Base-by-base conservation (phyloP, 2,888 invertebrate species). In the Aquatica leii region DNA sequence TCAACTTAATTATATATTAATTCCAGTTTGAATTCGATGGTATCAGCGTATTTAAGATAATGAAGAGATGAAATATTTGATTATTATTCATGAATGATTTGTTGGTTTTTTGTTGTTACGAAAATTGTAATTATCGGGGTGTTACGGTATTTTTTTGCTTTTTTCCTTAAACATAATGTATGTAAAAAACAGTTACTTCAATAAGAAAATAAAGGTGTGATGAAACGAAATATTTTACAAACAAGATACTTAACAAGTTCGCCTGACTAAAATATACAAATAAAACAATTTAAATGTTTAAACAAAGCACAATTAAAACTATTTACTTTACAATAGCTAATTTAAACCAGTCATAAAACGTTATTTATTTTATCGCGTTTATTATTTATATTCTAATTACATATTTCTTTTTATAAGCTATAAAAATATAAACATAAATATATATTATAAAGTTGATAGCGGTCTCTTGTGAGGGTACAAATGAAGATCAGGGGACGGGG, bases 381-480 rank as follows among this genome's bases (percentile, higher is more conserved):
- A 75, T 76, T 77, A 76, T 76, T 77, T 74, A 76, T 75, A 76
- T 75, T 75, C 71, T 76, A 77, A 77, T 77, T 76, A 75, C 70
- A 72, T 73, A 71, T 76, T 74, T 75, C 71, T 74, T 73, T 73
- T 73, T 71, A 74, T 71, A 70, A 71, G 70, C 75, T 70, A 74
- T 76, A 76, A 77, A 77, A 76, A 73, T 73, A 74, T 73, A 75
- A 73, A 73, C 73, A 74, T 73, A 74, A 69, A 72, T 71, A 74
- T 72, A 74, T 73, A 73, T 72, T 72, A 73, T 66, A 70, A 71
- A 70, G 62, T 65, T 73, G 74, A 76, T 75, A 73, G 75, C 73
- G 74, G 75, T 72, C 67, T 70, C 70, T 74, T 72, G 67, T 73
- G 69, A 72, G 68, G 73, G 69, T 50, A 70, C 56, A 70, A 73